phyloP scores from a whole-genome alignment of 1,140 invertebrate species.

The Mactra quadrangularis region DNA sequence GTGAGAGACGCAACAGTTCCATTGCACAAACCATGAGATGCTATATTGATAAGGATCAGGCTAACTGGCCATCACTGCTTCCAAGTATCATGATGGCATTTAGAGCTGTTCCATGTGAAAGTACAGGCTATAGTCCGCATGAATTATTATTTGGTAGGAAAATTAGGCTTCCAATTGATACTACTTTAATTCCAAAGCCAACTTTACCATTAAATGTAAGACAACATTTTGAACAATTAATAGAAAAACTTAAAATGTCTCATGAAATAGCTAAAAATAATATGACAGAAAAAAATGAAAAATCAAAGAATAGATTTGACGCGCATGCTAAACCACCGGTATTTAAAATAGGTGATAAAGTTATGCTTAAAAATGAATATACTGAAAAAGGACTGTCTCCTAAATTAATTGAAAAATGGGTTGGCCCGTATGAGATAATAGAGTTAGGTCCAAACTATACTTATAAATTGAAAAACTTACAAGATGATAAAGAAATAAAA shows the following conservation, averaged over 20 bases:
- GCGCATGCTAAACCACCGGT: conserved; percentile 7
- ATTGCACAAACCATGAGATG: conserved; percentile 44
- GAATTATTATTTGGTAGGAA: conserved; percentile 30
- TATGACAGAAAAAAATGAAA: neutral
- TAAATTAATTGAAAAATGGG: conserved; percentile 42
- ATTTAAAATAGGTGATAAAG: conserved; percentile 26
- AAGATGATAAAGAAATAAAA: conserved; percentile 22
- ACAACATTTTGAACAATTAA: conserved; percentile 26
- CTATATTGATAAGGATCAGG: conserved; percentile 59
- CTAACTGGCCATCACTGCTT: conserved; percentile 28
- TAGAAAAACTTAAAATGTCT: conserved; percentile 9
- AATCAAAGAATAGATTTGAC: conserved; percentile 5
- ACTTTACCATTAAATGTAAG: neutral
- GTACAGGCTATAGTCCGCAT: conserved; percentile 27
- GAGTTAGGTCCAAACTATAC: conserved; percentile 41
- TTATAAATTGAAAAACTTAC: conserved; percentile 26
- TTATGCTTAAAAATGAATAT: conserved; percentile 8
- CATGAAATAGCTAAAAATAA: conserved; percentile 33
- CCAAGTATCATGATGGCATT: conserved; percentile 61
- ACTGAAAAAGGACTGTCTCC: conserved; percentile 24
- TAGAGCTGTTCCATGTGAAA: conserved; percentile 34
- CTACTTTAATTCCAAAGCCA: conserved; percentile 38
- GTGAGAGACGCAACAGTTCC: conserved; percentile 54
- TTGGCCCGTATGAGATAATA: conserved; percentile 43
- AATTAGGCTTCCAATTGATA: conserved; percentile 38